These are phyloP conservation scores for Yponomeuta plumbellus DNA, from an alignment of 2,888 invertebrate genomes.

Conservation along the genomic window DNA sequence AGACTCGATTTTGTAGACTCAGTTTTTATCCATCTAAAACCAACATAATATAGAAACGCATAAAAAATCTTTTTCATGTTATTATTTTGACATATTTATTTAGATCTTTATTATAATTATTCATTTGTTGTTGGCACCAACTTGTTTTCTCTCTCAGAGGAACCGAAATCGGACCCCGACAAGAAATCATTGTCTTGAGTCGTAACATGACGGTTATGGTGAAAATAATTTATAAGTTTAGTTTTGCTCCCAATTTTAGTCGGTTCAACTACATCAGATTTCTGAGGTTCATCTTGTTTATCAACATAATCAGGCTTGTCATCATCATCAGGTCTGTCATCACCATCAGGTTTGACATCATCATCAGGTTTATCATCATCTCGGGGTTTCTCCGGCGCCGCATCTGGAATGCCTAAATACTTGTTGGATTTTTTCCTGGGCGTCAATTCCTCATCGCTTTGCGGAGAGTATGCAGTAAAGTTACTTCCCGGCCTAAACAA, in stretches of 20 bases:
- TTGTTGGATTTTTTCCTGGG: slow-evolving; percentile 37
- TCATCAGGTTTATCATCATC: slow-evolving; percentile 4
- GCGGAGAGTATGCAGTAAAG: slow-evolving; percentile 24
- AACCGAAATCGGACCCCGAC: slow-evolving; percentile 22
- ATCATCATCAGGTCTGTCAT: slow-evolving; percentile 18
- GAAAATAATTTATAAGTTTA: too few relatives aligned
- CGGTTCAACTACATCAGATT: not conserved
- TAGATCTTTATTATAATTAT: not conserved
- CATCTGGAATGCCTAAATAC: slow-evolving; percentile 32
- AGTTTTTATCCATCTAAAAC: too few relatives aligned
- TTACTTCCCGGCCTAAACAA: slow-evolving; percentile 39
- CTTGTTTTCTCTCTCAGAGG: not conserved
- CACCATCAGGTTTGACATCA: slow-evolving; percentile 17
- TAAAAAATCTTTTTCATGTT: slow-evolving; percentile 30
- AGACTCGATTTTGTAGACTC: too few relatives aligned
- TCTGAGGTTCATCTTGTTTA: slow-evolving; percentile 18
- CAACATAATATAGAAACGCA: too few relatives aligned
- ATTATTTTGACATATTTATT: not conserved
- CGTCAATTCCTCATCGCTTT: slow-evolving; percentile 20
- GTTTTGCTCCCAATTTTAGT: too few relatives aligned
- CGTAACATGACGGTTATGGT: too few relatives aligned
- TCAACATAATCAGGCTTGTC: slow-evolving; percentile 20
- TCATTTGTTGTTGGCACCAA: not conserved
- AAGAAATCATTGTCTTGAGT: not conserved
- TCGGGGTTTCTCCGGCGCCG: not conserved